phyloP scores from a whole-genome alignment of 1,140 invertebrate genomes.

The Zaprionus inermis region DNA sequence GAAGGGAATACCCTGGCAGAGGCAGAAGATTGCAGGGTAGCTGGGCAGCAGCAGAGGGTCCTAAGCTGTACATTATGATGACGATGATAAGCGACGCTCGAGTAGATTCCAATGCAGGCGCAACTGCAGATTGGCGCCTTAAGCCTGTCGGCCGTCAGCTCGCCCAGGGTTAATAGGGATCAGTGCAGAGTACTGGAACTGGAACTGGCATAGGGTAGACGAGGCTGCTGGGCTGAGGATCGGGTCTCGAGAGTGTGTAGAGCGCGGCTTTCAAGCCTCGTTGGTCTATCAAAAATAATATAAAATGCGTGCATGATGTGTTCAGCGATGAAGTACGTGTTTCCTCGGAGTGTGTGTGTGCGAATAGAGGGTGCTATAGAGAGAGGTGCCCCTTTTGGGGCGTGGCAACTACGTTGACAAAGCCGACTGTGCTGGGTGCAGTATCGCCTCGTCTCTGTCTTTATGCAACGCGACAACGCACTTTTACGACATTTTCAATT shows the following conservation, averaged over 20 bases:
- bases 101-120: slow-evolving; percentile 8
- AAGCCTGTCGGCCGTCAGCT: slow-evolving; percentile 22
- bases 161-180: slow-evolving; percentile 7
- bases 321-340: slow-evolving; percentile 69
- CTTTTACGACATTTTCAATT: slow-evolving; percentile 74
- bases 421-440: slow-evolving; percentile 41
- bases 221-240: slow-evolving; percentile 15
- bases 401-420: slow-evolving; percentile 61
- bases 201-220: too few species aligned
- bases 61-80: slow-evolving; percentile 34
- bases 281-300: slow-evolving; percentile 80
- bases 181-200: slow-evolving; percentile 1
- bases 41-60: slow-evolving; percentile 5
- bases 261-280: slow-evolving; percentile 78
- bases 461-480: slow-evolving; percentile 44
- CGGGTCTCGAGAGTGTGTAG: slow-evolving; percentile 45
- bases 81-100: slow-evolving; percentile 47
- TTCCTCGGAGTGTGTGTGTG: slow-evolving; percentile 54
- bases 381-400: slow-evolving; percentile 20
- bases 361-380: slow-evolving; percentile 27
- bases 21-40: slow-evolving; percentile 41
- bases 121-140: slow-evolving; percentile 30
- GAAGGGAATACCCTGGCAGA: slow-evolving; percentile 24
- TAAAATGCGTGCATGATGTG: slow-evolving; percentile 72
- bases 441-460: slow-evolving; percentile 20